Conservation (phyloP, 2,797 vertebrate genomes). For the Myoxocephalus aenaeus region DNA sequence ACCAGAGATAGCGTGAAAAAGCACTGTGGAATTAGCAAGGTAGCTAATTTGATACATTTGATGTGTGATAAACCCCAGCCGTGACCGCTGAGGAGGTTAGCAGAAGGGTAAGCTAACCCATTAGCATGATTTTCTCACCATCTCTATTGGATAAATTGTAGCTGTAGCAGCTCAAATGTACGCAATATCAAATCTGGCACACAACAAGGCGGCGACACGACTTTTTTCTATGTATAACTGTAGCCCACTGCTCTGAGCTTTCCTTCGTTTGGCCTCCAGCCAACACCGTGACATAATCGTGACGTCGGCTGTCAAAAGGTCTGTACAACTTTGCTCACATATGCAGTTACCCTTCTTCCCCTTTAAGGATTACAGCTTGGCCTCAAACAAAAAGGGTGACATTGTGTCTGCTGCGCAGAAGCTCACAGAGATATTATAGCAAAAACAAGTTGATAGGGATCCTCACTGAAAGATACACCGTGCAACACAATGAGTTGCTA, state of each 20-base stretch:
- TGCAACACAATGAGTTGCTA: background rate
- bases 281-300: background rate
- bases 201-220: background rate
- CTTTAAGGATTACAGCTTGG: background rate
- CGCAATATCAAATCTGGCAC: background rate
- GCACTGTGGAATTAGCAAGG: background rate
- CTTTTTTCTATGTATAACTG: background rate
- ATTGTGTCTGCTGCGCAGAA: slow-evolving; percentile 13
- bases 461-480: background rate
- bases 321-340: background rate
- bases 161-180: background rate
- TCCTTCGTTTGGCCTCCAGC: background rate
- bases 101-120: too few species aligned
- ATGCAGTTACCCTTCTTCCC: background rate
- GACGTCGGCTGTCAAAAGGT: background rate
- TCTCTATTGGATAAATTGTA: too few species aligned
- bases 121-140: too few species aligned
- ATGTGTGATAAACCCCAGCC: background rate
- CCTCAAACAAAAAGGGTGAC: background rate
- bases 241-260: background rate
- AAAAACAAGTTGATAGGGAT: background rate
- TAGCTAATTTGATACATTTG: background rate
- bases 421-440: background rate
- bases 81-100: too few species aligned
- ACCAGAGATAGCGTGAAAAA: background rate